Percentiles rank a stretch among this genome's conserved stretches.
phyloP scores from a whole-genome alignment of 64 coral and sea anemone species.

The Montipora cactus region DNA sequence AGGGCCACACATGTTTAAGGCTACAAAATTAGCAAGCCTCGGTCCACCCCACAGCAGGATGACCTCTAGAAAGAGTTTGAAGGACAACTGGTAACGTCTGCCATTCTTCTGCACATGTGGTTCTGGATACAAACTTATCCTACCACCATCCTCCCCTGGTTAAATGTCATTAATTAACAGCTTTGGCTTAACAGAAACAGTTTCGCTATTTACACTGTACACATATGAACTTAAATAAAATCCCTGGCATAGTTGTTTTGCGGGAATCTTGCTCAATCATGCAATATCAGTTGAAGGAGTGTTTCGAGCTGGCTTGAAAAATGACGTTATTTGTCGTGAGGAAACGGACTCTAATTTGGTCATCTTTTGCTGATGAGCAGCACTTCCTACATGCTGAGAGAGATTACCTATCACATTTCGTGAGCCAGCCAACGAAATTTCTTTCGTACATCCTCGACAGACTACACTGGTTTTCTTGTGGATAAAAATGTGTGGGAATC shows the following conservation, averaged over 20 bases:
- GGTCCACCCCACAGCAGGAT: slow-evolving; percentile 29
- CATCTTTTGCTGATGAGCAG: background rate
- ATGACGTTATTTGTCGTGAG: background rate
- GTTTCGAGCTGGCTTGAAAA: background rate
- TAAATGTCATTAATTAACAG: slow-evolving; percentile 15
- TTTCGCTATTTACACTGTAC: background rate
- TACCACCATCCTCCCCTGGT: slow-evolving; percentile 5
- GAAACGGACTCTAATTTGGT: background rate
- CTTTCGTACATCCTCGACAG: background rate
- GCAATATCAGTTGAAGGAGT: background rate
- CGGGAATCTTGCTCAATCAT: background rate
- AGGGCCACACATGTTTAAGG: background rate
- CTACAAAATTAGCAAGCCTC: slow-evolving; percentile 22
- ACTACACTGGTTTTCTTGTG: background rate
- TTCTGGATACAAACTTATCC: slow-evolving; percentile 33
- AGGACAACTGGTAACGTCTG: background rate
- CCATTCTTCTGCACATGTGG: slow-evolving; percentile 39
- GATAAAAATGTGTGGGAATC: background rate
- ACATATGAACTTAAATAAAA: slow-evolving; percentile 5
- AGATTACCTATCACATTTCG: background rate
- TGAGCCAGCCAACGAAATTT: background rate
- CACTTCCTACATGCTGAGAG: background rate
- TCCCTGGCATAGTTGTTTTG: slow-evolving; percentile 32
- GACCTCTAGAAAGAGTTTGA: slow-evolving; percentile 38
- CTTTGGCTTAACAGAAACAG: background rate